phyloP scores from a whole-genome alignment of 2,797 vertebrate species.

The Danio albolineatus region DNA sequence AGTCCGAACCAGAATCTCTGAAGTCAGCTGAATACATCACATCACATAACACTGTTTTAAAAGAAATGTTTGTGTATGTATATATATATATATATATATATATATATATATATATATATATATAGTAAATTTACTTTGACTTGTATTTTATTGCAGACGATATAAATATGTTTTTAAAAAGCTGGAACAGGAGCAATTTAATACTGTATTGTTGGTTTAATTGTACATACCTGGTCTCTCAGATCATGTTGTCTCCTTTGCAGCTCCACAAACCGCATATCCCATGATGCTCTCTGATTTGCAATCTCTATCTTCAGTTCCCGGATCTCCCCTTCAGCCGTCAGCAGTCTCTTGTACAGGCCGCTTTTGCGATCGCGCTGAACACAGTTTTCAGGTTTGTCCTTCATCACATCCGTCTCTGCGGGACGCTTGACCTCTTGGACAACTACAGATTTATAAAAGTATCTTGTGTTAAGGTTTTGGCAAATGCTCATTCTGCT shows the following conservation, averaged over 20 bases:
- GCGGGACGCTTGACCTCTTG: background rate
- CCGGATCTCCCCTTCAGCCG: conserved; percentile 79
- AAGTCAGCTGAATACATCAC: conserved; percentile 61
- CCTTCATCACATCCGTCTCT: conserved; percentile 37
- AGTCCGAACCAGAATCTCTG: conserved; percentile 57
- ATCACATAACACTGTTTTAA: background rate
- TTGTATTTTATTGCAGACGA: too few relatives aligned
- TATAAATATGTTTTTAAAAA: too few relatives aligned
- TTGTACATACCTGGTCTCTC: conserved; percentile 72
- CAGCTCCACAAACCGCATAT: conserved; percentile 74
- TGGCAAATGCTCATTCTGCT: background rate
- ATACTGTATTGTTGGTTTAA: too few relatives aligned
- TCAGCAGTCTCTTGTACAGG: conserved; percentile 75
- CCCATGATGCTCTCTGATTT: conserved; percentile 78
- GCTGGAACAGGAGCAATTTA: too few relatives aligned
- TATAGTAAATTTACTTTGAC: too few relatives aligned
- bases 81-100: too few relatives aligned
- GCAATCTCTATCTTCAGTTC: conserved; percentile 78
- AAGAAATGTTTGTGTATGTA: too few relatives aligned
- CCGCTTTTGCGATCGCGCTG: conserved; percentile 64
- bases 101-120: too few relatives aligned
- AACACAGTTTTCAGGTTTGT: conserved; percentile 57
- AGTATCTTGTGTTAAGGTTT: background rate
- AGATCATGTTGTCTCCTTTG: conserved; percentile 78
- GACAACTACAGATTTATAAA: background rate